Base-by-base conservation (phyloP, 2,888 invertebrate genomes). In the Abscondita cerata region DNA sequence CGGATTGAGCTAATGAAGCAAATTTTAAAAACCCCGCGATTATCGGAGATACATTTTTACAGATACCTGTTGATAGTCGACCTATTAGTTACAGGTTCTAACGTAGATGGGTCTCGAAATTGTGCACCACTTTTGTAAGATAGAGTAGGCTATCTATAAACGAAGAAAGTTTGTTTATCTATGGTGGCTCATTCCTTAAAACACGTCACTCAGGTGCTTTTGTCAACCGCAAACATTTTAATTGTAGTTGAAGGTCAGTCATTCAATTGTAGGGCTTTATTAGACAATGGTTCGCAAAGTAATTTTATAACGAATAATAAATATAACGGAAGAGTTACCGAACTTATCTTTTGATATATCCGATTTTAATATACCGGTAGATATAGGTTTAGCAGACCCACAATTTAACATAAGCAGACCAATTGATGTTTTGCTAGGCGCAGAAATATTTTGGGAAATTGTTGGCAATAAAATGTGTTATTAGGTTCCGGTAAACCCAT, bases 361-460 rank as follows among this genome's bases (percentile, higher is more conserved):
- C 4, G 11, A 36, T 2, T 11, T 36, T n/a, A 36, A 36, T 9
- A 36, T 36, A 36, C 36, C 36, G 3, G 11, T 6, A 2, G 11
- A 12, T 9, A 2, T 36, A 36, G 2, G 36, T 9, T 12, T 36
- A 36, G 36, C 36, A n/a, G 36, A 36, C 11, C 6, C n/a, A 36
- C 2, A 9, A 2, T 36, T 36, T 12, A 5, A 36, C 12, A 12
- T 6, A 36, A 36, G 2, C 11, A 9, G 12, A 12, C 12, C 36
- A 36, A 36, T 36, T n/a, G 36, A 36, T 36, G 12, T 36, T 36
- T 36, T 36, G 12, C 12, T 54, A 15, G 54, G 54, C 2, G 46
- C 44, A n/a, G 33, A 20, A 1, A 15, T 40, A 50, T 59, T 63
- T 20, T 63, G 62, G 54, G 16, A 47, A 19, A 33, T 63, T 13